Evolutionary conservation across 1,140 invertebrate species (phyloP).

Genomic region (Asobara japonica): DNA sequence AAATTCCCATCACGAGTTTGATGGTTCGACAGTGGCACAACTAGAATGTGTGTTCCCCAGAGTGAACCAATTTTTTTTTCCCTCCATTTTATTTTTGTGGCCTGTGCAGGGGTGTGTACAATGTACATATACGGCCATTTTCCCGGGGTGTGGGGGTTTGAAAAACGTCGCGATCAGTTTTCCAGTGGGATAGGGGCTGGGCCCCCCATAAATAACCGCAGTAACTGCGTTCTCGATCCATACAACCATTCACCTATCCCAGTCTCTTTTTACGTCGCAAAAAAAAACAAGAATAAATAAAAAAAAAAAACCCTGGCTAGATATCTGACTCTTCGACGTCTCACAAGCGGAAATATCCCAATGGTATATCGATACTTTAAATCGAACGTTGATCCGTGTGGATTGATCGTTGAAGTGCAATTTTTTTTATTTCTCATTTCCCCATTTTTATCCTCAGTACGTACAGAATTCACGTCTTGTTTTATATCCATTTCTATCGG

Average conservation of each 20-base stretch:
- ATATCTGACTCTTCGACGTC: constrained; percentile 6
- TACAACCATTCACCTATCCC: constrained; percentile 41
- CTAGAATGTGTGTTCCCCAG: neutral
- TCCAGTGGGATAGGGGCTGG: constrained; percentile 42
- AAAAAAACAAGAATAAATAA: too few species aligned
- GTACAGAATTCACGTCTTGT: neutral
- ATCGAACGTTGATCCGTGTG: constrained; percentile 6
- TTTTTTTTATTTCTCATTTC: neutral
- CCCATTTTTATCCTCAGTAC: too few species aligned
- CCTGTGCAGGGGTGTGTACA: constrained; percentile 2
- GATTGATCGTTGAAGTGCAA: constrained; percentile 6
- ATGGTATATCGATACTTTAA: neutral
- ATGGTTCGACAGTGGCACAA: constrained; percentile 7
- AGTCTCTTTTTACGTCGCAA: constrained; percentile 10
- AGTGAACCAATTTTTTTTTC: neutral
- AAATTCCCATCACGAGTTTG: constrained; percentile 27
- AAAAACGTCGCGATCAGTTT: constrained; percentile 34
- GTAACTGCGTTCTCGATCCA: constrained; percentile 47
- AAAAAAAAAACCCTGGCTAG: too few species aligned
- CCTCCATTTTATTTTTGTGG: neutral
- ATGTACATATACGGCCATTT: too few species aligned
- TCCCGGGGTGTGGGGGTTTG: neutral
- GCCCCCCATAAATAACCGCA: constrained; percentile 45
- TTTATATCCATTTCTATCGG: neutral
- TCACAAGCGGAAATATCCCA: neutral